Evolutionary conservation across 2,888 invertebrate species (phyloP), one percentile per base, ranked within the genome.

Genomic region (Athetis lepigone): DNA sequence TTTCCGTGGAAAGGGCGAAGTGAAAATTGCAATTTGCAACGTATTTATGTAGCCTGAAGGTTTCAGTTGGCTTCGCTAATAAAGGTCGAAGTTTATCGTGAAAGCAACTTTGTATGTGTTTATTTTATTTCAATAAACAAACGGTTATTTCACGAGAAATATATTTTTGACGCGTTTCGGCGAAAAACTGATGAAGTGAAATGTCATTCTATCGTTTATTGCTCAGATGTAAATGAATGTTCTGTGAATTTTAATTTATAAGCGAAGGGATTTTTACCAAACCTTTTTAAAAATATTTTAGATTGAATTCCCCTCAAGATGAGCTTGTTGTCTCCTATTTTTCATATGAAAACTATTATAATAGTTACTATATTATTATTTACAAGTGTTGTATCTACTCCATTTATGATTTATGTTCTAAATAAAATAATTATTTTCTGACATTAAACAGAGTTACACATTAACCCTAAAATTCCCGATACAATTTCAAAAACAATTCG

Each of bases 81-180:
- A 42, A 63, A 76, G 51, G 64, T 76, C 23, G 11, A 9, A 40
- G 37, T 69, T 59, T 49, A 49, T 74, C 42, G 68, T 25, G 0
- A 21, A n/a, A 42, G 21, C 11, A 29, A 57, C 39, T 69, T 42
- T 36, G 46, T 50, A 21, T 33, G n/a, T 46, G 23, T 55, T 73
- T 72, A 23, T 47, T 64, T 49, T 11, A 36, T 37, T 21, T 8
- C 18, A 4, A 9, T 18, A 27, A 23, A 18, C 29, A 36, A 21
- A 27, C 42, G n/a, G 13, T 25, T 73, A 37, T 43, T 74, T 51
- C 21, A 23, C n/a, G 6, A 27, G 16, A 7, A 37, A 42, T 21
- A 19, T 37, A 40, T 73, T 50, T 42, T 21, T 37, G 16, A 18
- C 9, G n/a, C 9, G 19, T 36, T 73, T 66, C 68, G 40, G 8